Evolutionary conservation across 2,888 invertebrate species (phyloP).

Genomic region (Laothoe populi): DNA sequence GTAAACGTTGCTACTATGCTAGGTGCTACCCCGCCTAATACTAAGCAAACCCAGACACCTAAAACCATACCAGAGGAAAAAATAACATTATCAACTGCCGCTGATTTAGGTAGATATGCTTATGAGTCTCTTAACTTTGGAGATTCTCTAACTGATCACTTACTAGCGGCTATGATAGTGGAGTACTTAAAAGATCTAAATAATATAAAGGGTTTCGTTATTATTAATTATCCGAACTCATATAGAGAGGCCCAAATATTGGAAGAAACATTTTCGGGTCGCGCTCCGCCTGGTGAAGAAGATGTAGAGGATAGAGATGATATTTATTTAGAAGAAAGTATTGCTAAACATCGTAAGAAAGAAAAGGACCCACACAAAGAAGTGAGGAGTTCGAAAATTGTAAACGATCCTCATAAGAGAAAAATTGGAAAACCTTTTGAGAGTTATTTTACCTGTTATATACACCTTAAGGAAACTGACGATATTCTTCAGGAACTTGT

Average conservation of each 20-base stretch:
- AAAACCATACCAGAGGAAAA: conserved; percentile 85
- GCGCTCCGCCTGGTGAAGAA: conserved; percentile 69
- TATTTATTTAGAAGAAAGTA: conserved; percentile 71
- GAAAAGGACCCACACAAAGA: conserved; percentile 65
- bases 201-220: conserved; percentile 84
- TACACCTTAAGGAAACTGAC: conserved; percentile 74
- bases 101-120: conserved; percentile 83
- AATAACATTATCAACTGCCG: conserved; percentile 75
- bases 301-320: conserved; percentile 67
- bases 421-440: conserved; percentile 64
- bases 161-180: conserved; percentile 84
- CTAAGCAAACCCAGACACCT: conserved; percentile 86
- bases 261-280: conserved; percentile 85
- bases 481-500: conserved; percentile 71
- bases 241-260: conserved; percentile 84
- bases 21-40: conserved; percentile 58
- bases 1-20: conserved; percentile 49
- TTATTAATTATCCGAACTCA: conserved; percentile 86
- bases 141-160: conserved; percentile 79
- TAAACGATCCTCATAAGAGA: conserved; percentile 79
- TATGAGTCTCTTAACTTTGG: conserved; percentile 83
- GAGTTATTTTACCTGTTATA: conserved; percentile 85
- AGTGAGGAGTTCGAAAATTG: conserved; percentile 76
- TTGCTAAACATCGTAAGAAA: conserved; percentile 64
- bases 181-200: conserved; percentile 84